A percentile compares a stretch with the other conserved stretches of the same genome.
phyloP scores from a whole-genome alignment of 2,797 vertebrate species.

The Pantherophis alleghaniensis region DNA sequence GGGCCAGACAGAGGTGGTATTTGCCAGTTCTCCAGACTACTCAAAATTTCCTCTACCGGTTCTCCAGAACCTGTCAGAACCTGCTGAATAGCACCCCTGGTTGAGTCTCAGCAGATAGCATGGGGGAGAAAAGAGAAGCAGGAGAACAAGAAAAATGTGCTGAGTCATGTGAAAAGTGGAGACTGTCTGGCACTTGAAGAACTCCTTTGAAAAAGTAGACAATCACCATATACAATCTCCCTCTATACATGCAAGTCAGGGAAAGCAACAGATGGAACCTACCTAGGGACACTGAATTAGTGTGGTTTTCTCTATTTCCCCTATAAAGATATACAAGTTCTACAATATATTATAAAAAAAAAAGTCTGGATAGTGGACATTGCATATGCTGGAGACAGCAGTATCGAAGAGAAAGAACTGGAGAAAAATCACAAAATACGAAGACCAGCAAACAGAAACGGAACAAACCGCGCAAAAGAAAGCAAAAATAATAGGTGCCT shows the following conservation, averaged over 20 bases:
- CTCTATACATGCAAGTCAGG: background rate
- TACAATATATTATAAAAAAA: background rate
- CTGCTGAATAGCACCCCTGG: background rate
- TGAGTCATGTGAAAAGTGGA: background rate
- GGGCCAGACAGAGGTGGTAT: no score
- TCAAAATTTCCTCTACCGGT: no score
- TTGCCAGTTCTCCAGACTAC: no score
- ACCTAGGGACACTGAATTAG: background rate
- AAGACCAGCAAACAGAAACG: background rate
- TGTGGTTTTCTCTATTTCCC: background rate
- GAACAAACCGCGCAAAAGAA: background rate
- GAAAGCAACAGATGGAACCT: background rate
- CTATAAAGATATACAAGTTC: background rate
- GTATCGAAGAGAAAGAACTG: background rate
- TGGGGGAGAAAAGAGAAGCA: background rate
- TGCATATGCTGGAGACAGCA: background rate
- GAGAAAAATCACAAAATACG: background rate
- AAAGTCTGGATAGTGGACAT: background rate
- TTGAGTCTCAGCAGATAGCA: background rate
- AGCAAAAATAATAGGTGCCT: background rate
- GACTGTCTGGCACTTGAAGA: background rate
- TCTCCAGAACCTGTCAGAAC: no score
- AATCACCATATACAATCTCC: background rate
- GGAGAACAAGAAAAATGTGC: background rate
- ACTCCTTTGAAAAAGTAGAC: background rate